Percentiles rank a stretch among this genome's conserved stretches.
These are phyloP conservation scores for Aramus guarauna DNA, from an alignment of 2,113 vertebrate species.

Conservation along the genomic window DNA sequence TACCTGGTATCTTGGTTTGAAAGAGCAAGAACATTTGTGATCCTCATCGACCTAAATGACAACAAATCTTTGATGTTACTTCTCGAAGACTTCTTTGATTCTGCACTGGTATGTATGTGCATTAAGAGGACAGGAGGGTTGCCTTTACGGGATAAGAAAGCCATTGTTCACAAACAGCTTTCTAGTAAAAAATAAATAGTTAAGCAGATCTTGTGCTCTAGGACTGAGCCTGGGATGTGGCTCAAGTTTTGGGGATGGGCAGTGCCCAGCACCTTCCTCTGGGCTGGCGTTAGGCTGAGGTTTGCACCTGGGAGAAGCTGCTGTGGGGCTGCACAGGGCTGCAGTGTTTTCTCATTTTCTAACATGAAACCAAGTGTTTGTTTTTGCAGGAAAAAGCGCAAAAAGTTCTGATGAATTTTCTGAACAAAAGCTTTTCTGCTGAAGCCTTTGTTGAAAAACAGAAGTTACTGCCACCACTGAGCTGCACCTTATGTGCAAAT, in stretches of 20 bases:
- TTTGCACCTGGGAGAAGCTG: neutral
- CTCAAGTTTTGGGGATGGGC: neutral
- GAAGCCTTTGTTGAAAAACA: neutral
- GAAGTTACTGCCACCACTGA: neutral
- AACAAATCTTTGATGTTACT: slow-evolving; percentile 33
- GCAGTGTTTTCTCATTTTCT: neutral
- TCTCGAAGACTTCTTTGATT: slow-evolving; percentile 77
- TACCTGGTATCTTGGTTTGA: slow-evolving; percentile 84
- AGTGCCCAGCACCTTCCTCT: neutral
- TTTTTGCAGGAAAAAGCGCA: neutral
- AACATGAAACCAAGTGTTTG: rapidly evolving
- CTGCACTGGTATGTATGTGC: slow-evolving; percentile 72
- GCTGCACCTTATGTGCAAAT: rapidly evolving
- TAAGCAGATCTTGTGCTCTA: neutral
- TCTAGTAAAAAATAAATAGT: neutral
- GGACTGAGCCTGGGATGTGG: neutral
- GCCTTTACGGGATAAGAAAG: neutral
- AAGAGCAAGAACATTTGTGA: slow-evolving; percentile 61
- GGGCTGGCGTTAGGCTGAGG: neutral
- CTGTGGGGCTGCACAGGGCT: neutral
- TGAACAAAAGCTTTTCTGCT: neutral
- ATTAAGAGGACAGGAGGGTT: neutral
- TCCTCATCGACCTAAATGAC: neutral
- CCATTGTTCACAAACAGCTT: neutral
- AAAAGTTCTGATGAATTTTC: neutral